Evolutionary conservation across 2,797 vertebrate genomes (phyloP).

Genomic region (Hydrocynus forskahlii): DNA sequence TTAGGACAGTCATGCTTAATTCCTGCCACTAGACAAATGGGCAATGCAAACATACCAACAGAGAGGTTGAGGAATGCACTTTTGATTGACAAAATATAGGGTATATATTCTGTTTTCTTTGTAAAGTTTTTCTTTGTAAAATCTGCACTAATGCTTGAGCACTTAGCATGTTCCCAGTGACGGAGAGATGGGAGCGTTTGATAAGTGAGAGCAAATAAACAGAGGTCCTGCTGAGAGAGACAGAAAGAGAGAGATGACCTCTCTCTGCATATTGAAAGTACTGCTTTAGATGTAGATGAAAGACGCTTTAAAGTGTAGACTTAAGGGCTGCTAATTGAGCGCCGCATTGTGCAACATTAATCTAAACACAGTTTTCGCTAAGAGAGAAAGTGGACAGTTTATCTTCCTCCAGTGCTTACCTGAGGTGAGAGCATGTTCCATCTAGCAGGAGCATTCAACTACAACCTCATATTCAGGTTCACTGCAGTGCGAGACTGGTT

Average conservation of each 20-base stretch:
- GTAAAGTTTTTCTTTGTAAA: slow-evolving; percentile 33
- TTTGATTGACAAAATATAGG: slow-evolving; percentile 20
- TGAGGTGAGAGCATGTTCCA: slow-evolving; percentile 50
- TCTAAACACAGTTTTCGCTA: slow-evolving; percentile 35
- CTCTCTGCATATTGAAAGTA: slow-evolving; percentile 69
- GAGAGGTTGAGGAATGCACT: slow-evolving; percentile 33
- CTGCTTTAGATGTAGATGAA: slow-evolving; percentile 84
- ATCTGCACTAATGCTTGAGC: slow-evolving; percentile 42
- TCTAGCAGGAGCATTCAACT: neutral
- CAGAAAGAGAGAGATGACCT: slow-evolving; percentile 4
- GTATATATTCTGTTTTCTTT: neutral
- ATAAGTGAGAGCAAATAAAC: slow-evolving; percentile 19
- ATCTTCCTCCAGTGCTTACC: neutral
- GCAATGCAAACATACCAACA: slow-evolving; percentile 21
- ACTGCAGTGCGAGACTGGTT: neutral
- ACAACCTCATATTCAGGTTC: neutral
- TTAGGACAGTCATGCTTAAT: slow-evolving; percentile 15
- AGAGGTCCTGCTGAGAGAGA: neutral
- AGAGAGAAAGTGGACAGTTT: slow-evolving; percentile 59
- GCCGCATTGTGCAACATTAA: slow-evolving; percentile 79
- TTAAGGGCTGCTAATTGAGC: slow-evolving; percentile 87
- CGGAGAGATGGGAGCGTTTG: slow-evolving; percentile 58
- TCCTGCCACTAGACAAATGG: slow-evolving; percentile 48
- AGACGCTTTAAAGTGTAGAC: slow-evolving; percentile 86
- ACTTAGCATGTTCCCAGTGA: slow-evolving; percentile 42